Evolutionary conservation across 1,140 invertebrate species (phyloP).

Genomic region (Portunus trituberculatus): DNA sequence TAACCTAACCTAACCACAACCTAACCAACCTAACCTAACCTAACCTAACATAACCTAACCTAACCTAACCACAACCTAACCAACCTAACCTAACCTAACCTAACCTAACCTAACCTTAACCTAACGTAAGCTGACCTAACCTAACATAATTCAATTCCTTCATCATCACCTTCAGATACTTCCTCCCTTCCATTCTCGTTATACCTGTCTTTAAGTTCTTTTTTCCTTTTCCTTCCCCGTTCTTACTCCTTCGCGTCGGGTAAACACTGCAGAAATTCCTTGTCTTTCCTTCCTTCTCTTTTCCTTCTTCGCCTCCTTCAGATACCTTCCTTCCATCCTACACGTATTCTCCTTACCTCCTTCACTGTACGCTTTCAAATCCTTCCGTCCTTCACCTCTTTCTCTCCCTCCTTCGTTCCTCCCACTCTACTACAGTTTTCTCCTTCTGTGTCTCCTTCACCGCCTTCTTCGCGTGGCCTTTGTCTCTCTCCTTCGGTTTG

Average conservation of each 20-base stretch:
- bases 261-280: not conserved
- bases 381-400: not conserved
- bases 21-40: no score
- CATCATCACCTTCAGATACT: not conserved
- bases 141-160: not conserved
- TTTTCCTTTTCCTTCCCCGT: not conserved
- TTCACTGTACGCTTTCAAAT: not conserved
- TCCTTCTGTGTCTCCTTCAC: not conserved
- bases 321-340: not conserved
- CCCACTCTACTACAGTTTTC: not conserved
- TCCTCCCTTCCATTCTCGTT: not conserved
- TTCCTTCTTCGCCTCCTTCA: not conserved
- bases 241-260: not conserved
- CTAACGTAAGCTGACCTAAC: no score
- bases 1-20: no score
- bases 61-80: not conserved
- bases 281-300: not conserved
- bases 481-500: not conserved
- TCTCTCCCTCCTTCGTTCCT: not conserved
- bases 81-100: not conserved
- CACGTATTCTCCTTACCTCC: slow-evolving; percentile 1
- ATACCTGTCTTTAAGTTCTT: not conserved
- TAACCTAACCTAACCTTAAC: no score
- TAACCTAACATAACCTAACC: not conserved
- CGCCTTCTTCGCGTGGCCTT: not conserved